Evolutionary conservation across 1,140 invertebrate genomes (phyloP), one percentile per base, ranked within the genome.

Genomic region (Archegozetes longisetosus): DNA sequence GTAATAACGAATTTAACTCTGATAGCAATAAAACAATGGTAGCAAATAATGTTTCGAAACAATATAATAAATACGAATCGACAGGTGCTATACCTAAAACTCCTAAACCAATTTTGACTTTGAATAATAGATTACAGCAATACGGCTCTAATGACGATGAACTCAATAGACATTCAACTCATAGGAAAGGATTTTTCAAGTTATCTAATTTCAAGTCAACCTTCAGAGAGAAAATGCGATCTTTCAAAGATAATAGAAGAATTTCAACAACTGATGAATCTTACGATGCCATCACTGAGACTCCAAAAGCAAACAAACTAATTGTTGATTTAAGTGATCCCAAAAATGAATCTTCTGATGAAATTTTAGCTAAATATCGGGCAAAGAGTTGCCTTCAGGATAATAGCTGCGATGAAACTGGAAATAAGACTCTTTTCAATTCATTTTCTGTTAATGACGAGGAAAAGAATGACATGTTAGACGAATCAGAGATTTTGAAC

Each of bases 181-280:
- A 78, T 53, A 79, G 78, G 68, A 69, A 73, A 64, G 76, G 79
- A 53, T 85, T 80, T 66, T 86, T 82, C 69, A 79, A 78, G 48
- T 47, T 66, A 2, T 64, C 65, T 47, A 84, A 78, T 69, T 78
- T 80, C 62, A 81, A 81, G 62, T 72, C 83, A 58, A 81, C 82
- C 2, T 78, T 86, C 55, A 79, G 80, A 69, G 80, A 79, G 69
- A 74, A 80, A 1, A 73, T 79, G 22, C 76, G 78, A 20, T 58
- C 57, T 20, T 22, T 58, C 2, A 58, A 52, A 28, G 57, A 58
- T 1, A 58, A 58, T 23, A 51, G 50, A 40, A 3, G 4, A 79
- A 79, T 63, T 61, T 78, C n/a, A 40, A 9, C 32, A 9, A 40
- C 6, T 40, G 32, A 40, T 40, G 32, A 40, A 6, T 40, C 6